Conservation (phyloP, 2,113 vertebrate species). For the Mastomys natalensis region DNA sequence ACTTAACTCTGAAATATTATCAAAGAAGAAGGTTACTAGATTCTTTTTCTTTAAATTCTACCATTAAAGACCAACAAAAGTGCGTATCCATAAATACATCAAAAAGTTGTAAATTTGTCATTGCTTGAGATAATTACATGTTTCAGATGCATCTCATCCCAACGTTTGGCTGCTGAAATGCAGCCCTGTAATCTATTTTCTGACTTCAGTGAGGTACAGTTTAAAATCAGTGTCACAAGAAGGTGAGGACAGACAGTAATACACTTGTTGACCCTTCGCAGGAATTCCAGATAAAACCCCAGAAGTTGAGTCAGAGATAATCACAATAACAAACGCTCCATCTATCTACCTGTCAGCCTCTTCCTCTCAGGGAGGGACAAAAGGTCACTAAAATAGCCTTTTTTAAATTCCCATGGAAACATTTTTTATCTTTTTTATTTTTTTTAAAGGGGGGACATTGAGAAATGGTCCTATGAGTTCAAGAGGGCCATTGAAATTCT, state of each 20-base stretch:
- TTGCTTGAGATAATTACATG: conserved; percentile 19
- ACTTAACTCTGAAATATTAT: conserved; percentile 10
- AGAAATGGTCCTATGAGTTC: conserved; percentile 86
- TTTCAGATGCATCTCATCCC: conserved; percentile 26
- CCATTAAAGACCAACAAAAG: conserved; percentile 40
- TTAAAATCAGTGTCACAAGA: conserved; percentile 89
- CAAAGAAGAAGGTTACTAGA: not conserved
- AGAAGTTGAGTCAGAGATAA: conserved; percentile 98
- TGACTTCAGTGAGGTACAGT: conserved; percentile 90
- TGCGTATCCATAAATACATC: not conserved
- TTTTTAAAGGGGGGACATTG: conserved; percentile 66
- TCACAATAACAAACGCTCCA: conserved; percentile 98
- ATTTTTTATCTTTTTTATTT: conserved; percentile 79
- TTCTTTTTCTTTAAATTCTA: conserved; percentile 23
- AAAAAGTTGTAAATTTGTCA: conserved; percentile 41
- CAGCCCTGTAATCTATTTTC: conserved; percentile 76
- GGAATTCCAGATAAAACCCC: conserved; percentile 98
- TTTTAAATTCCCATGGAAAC: conserved; percentile 87
- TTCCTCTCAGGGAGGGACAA: conserved; percentile 94
- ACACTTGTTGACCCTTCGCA: conserved; percentile 92
- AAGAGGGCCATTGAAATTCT: conserved; percentile 79
- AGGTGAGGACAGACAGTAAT: conserved; percentile 91
- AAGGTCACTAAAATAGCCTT: conserved; percentile 94
- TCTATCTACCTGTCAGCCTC: conserved; percentile 99
- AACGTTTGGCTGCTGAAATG: not conserved